These are phyloP conservation scores for Nowickia ferox DNA, from an alignment of 2,888 invertebrate genomes.

Conservation along the genomic window DNA sequence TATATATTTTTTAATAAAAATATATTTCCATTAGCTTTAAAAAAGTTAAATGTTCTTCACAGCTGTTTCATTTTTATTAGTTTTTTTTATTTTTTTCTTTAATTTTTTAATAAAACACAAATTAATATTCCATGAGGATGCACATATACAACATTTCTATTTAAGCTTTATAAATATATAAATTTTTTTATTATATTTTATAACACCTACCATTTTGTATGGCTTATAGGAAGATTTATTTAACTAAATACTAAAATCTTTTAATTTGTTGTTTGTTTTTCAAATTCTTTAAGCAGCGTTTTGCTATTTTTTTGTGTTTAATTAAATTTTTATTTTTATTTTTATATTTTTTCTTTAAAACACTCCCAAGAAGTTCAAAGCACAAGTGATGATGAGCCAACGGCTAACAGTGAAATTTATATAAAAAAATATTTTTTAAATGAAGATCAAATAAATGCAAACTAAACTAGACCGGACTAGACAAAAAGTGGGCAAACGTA, in stretches of 20 bases:
- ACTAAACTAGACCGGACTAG: constrained; percentile 48
- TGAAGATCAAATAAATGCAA: constrained; percentile 58
- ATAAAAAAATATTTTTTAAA: constrained; percentile 69
- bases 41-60: too few species aligned
- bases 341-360: constrained; percentile 32
- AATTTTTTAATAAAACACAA: not conserved
- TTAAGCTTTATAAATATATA: not conserved
- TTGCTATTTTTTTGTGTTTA: constrained; percentile 54
- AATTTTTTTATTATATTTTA: not conserved
- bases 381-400: constrained; percentile 82
- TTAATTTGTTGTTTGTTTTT: not conserved
- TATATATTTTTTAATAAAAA: too few species aligned
- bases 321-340: not conserved
- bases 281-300: constrained; percentile 44
- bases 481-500: constrained; percentile 48
- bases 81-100: not conserved
- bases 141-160: not conserved
- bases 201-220: constrained; percentile 73
- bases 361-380: constrained; percentile 81
- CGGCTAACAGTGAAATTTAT: constrained; percentile 82
- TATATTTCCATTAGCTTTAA: too few species aligned
- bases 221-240: constrained; percentile 36
- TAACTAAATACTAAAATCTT: constrained; percentile 18
- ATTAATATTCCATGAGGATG: not conserved
- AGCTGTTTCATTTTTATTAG: not conserved